Base-by-base conservation (phyloP, 2,888 invertebrate species). In the Microdon myrmicae region DNA sequence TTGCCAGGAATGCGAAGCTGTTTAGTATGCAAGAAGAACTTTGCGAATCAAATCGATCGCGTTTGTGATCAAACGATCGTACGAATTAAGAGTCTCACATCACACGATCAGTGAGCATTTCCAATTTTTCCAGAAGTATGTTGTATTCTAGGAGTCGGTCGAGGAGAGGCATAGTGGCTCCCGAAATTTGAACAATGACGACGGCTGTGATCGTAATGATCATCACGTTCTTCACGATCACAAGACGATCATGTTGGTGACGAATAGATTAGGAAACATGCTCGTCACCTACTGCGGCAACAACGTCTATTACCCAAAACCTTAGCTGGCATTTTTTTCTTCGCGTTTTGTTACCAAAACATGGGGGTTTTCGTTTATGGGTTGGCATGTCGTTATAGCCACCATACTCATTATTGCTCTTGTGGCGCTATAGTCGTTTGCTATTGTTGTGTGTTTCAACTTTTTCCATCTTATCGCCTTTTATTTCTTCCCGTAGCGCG, bases 291-390 rank as follows among this genome's bases (percentile, higher is more conserved):
- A 55, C 56, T 51, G 53, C 56, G 38, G 48, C 48, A 45, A 28
- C 32, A 51, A 38, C 38, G 51, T 19, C n/a, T n/a, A 58, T 38
- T 51, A 64, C 53, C 58, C 58, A 64, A 58, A 64, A 64, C 56
- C 64, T 64, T 64, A n/a, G n/a, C n/a, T n/a, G n/a, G n/a, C n/a
- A n/a, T n/a, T n/a, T n/a, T n/a, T n/a, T n/a, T n/a, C n/a, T n/a
- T n/a, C n/a, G 64, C 64, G 64, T 64, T 53, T 58, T 64, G 56
- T 56, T 49, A 32, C 51, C 41, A 64, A 64, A 58, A 47, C 47
- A 43, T 51, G 47, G 41, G 64, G 51, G 44, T 64, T 45, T 53
- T 45, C 23, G 35, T 23, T 55, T 35, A 3, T 1, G 14, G 2
- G 8, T n/a, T 41, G 12, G 34, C 3, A 26, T 19, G 26, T 38